A percentile compares a stretch with the other conserved stretches of the same genome.
Evolutionary conservation across 2,888 invertebrate genomes (phyloP).

Genomic region (Arrhopalites spinosus): DNA sequence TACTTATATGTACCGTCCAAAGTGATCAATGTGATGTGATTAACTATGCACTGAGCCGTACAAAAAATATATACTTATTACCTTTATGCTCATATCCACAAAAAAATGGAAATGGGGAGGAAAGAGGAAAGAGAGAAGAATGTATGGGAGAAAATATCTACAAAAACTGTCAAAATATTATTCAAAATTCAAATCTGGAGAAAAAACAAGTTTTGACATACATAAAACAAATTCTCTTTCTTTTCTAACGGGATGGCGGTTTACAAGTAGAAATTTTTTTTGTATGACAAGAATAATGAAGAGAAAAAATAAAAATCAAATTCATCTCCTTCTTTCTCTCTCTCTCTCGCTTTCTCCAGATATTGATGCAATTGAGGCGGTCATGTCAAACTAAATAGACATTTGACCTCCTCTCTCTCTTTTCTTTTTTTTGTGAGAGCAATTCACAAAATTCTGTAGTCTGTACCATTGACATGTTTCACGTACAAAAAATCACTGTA

Average conservation of each 20-base stretch:
- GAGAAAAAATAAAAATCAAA: conserved; percentile 2
- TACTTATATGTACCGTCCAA: background rate
- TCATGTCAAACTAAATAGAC: background rate
- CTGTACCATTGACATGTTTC: background rate
- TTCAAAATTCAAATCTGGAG: too few relatives aligned
- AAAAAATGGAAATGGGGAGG: too few relatives aligned
- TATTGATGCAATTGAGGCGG: background rate
- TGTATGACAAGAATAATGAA: background rate
- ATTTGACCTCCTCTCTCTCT: background rate
- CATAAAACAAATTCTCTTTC: too few relatives aligned
- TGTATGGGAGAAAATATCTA: background rate
- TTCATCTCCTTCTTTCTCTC: background rate
- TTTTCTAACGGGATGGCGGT: too few relatives aligned
- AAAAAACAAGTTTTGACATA: too few relatives aligned
- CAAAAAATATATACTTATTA: background rate
- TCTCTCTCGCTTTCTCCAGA: background rate
- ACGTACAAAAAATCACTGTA: background rate
- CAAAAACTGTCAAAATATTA: too few relatives aligned
- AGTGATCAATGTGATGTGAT: conserved; percentile 32
- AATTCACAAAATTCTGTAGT: background rate
- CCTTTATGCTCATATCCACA: too few relatives aligned
- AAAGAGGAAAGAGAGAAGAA: background rate
- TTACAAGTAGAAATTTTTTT: too few relatives aligned
- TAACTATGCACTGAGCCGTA: conserved; percentile 21
- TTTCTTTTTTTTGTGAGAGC: background rate